phyloP scores from a whole-genome alignment of 1,140 invertebrate genomes.

The Gonioctena quinquepunctata region DNA sequence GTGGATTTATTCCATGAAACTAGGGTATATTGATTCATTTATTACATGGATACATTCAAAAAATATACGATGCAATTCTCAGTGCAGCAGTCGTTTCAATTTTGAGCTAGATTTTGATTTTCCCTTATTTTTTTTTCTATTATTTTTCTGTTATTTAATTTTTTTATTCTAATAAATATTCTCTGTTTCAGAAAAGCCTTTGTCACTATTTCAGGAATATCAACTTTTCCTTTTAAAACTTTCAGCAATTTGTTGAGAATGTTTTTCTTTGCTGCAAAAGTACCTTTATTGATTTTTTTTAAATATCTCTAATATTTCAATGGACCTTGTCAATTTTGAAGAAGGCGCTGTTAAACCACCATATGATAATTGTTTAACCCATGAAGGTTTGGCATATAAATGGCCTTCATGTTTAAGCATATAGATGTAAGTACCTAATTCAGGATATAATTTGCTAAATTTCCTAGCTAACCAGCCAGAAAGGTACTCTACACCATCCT shows the following conservation, averaged over 20 bases:
- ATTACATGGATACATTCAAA: too few species aligned
- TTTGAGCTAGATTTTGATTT: background rate
- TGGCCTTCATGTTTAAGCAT: background rate
- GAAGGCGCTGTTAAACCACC: background rate
- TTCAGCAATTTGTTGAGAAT: background rate
- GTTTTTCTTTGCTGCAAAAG: background rate
- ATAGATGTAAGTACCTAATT: too few species aligned
- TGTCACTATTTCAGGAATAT: background rate
- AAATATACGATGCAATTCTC: too few species aligned
- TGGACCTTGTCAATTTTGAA: background rate
- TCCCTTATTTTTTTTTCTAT: background rate
- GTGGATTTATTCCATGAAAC: too few species aligned
- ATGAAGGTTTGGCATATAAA: background rate
- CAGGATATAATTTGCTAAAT: background rate
- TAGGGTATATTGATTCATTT: too few species aligned
- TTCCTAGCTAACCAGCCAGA: background rate
- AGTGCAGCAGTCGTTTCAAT: background rate
- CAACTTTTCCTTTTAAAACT: background rate
- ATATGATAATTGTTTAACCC: too few species aligned
- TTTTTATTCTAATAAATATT: background rate
- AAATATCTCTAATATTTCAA: background rate
- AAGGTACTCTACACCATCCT: background rate
- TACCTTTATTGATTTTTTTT: background rate
- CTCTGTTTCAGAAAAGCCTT: background rate
- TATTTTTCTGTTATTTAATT: background rate